Evolutionary conservation across 2,888 invertebrate genomes (phyloP).

Genomic region (Ischnura elegans): DNA sequence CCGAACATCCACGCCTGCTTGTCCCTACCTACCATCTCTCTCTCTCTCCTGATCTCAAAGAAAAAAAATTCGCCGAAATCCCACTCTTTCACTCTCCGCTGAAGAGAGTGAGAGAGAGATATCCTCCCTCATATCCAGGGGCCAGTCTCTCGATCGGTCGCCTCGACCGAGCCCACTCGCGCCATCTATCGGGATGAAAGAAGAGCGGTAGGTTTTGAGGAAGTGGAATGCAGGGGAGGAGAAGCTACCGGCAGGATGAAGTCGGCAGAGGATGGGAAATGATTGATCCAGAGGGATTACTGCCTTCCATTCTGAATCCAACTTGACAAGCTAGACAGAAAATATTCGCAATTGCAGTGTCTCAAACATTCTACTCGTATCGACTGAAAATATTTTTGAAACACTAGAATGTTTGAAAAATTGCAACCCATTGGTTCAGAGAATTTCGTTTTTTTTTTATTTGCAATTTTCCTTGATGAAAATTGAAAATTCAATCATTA

Average conservation of each 20-base stretch:
- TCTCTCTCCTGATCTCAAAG: not conserved
- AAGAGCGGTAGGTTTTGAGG: not conserved
- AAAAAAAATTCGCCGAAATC: not conserved
- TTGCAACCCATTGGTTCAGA: no score
- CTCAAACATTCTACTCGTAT: no score
- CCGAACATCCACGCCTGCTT: not conserved
- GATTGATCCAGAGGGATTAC: constrained; percentile 46
- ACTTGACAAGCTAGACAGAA: no score
- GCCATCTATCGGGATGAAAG: not conserved
- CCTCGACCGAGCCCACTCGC: not conserved
- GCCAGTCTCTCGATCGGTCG: constrained; percentile 6
- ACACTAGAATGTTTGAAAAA: no score
- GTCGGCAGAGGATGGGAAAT: not conserved
- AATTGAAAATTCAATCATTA: no score
- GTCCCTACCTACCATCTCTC: not conserved
- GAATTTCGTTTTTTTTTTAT: no score
- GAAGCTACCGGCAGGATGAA: not conserved
- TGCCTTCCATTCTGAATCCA: not conserved
- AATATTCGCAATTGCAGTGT: no score
- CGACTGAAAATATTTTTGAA: no score
- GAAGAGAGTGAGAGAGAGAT: not conserved
- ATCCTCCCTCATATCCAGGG: not conserved
- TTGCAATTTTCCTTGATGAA: no score
- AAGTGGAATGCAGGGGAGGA: not conserved
- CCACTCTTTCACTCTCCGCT: not conserved